Conservation (phyloP, 1,140 invertebrate species). For the Plodia interpunctella region DNA sequence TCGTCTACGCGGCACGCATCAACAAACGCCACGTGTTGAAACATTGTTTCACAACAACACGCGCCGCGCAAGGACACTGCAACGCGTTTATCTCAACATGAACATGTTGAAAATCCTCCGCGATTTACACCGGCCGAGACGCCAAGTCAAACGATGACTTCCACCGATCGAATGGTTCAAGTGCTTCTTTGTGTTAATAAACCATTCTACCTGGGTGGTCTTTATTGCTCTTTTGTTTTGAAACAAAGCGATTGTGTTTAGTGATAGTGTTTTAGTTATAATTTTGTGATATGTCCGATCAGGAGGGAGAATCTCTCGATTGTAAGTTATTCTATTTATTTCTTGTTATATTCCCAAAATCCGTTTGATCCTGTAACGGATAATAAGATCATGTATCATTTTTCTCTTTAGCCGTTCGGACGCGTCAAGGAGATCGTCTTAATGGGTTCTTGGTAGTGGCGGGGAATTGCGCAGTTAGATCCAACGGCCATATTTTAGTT, state of each 20-base stretch:
- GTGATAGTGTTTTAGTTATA: conserved; percentile 35
- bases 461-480: conserved; percentile 55
- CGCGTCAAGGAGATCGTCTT: conserved; percentile 50
- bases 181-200: conserved; percentile 44
- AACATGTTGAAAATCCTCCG: too few relatives aligned
- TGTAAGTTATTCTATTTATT: conserved; percentile 35
- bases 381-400: conserved; percentile 5
- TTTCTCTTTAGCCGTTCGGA: conserved; percentile 23
- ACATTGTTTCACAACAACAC: conserved; percentile 70
- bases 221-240: conserved; percentile 26
- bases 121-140: conserved; percentile 18
- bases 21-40: conserved; percentile 68
- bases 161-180: conserved; percentile 32
- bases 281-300: conserved; percentile 43
- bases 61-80: conserved; percentile 51
- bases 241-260: conserved; percentile 19
- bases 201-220: conserved; percentile 40
- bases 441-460: conserved; percentile 52
- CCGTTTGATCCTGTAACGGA: background rate
- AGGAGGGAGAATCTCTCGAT: conserved; percentile 34
- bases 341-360: background rate
- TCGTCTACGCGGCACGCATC: conserved; percentile 50
- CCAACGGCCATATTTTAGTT: conserved; percentile 35
- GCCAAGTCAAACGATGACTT: conserved; percentile 33
- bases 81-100: conserved; percentile 11